Evolutionary conservation across 2,888 invertebrate genomes (phyloP).

Genomic region (Toxonevra muliebris): DNA sequence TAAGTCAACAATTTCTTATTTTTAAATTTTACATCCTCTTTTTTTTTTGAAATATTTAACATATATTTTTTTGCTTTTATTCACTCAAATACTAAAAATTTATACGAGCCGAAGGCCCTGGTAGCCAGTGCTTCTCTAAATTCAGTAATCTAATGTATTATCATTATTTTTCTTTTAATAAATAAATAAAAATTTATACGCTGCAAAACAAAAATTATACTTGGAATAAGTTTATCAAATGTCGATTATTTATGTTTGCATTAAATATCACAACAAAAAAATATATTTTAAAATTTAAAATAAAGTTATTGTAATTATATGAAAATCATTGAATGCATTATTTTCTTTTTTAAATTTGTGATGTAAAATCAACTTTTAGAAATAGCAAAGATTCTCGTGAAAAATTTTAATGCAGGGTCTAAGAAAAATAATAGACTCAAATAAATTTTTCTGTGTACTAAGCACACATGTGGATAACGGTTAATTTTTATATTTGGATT

Average conservation of each 20-base stretch:
- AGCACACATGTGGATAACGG: too few species aligned
- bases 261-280: constrained; percentile 14
- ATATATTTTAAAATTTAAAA: constrained; percentile 21
- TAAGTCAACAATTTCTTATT: constrained; percentile 31
- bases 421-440: too few species aligned
- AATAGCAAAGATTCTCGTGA: too few species aligned
- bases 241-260: constrained; percentile 34
- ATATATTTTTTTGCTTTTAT: neutral
- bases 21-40: neutral
- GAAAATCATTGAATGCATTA: neutral
- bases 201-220: constrained; percentile 22
- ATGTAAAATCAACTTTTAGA: too few species aligned
- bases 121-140: too few species aligned
- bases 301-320: constrained; percentile 21
- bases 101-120: too few species aligned
- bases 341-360: neutral
- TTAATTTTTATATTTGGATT: too few species aligned
- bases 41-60: too few species aligned
- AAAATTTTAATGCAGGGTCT: too few species aligned
- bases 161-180: neutral
- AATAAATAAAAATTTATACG: constrained; percentile 6
- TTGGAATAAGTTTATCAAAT: constrained; percentile 27
- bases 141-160: too few species aligned
- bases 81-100: constrained; percentile 4
- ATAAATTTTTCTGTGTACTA: too few species aligned